Percentiles rank a stretch among this genome's conserved stretches.
Conservation (phyloP, 2,888 invertebrate genomes). For the Parasteatoda lunata region DNA sequence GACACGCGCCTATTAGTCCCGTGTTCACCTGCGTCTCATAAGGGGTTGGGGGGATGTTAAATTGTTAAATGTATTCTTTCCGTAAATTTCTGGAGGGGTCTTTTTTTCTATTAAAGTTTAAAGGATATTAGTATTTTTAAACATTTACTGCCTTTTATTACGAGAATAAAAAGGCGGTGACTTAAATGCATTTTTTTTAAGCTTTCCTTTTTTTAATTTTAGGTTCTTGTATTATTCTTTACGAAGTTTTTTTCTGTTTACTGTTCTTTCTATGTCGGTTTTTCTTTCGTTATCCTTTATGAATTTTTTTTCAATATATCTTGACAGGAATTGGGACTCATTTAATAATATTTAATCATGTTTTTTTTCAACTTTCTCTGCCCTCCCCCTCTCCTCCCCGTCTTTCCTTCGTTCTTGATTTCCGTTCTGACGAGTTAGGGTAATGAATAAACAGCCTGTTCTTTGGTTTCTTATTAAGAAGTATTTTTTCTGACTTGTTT, state of each 20-base stretch:
- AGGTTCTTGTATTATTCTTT: not conserved
- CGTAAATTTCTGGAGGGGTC: not conserved
- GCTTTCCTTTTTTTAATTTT: too few relatives aligned
- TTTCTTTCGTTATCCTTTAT: not conserved
- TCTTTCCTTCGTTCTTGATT: constrained; percentile 4
- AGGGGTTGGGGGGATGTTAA: not conserved
- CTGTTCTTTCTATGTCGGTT: not conserved
- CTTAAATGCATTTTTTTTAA: too few relatives aligned
- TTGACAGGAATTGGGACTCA: constrained; percentile 18
- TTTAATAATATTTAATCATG: constrained; percentile 47
- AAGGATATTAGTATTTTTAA: not conserved
- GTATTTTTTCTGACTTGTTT: too few relatives aligned
- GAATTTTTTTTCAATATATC: not conserved
- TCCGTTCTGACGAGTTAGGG: constrained; percentile 22
- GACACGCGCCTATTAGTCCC: not conserved
- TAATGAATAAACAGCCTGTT: constrained; percentile 29
- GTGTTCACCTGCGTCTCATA: not conserved
- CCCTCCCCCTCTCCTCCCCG: not conserved
- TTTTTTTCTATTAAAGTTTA: not conserved
- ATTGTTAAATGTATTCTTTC: not conserved
- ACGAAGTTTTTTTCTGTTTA: constrained; percentile 2
- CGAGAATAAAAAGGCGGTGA: not conserved
- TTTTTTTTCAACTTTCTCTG: constrained; percentile 1
- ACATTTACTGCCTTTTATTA: not conserved
- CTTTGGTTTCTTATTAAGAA: not conserved